Evolutionary conservation across 2,888 invertebrate species (phyloP).

Genomic region (Orthosia cruda): DNA sequence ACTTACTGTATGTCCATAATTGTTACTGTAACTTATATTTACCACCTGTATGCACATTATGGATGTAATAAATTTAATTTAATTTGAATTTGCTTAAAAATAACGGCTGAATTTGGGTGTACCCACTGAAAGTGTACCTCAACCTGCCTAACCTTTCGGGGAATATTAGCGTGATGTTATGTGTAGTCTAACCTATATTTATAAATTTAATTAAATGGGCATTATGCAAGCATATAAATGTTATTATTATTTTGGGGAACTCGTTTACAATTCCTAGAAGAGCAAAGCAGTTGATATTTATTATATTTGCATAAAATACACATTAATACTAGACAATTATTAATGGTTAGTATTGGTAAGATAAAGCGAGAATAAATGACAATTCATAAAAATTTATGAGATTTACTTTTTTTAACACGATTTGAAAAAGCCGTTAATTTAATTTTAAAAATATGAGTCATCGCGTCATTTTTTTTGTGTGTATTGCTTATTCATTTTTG

Average conservation of each 20-base stretch:
- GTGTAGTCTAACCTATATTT: too few relatives aligned
- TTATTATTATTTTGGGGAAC: background rate
- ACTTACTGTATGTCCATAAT: too few relatives aligned
- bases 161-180: too few relatives aligned
- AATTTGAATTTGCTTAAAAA: too few relatives aligned
- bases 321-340: slow-evolving; percentile 1
- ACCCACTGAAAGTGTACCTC: background rate
- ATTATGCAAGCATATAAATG: too few relatives aligned
- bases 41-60: too few relatives aligned
- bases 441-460: background rate
- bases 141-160: too few relatives aligned
- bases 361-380: slow-evolving; percentile 5
- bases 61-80: too few relatives aligned
- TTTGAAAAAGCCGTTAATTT: background rate
- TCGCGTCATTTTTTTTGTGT: slow-evolving; percentile 12
- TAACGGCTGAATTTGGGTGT: too few relatives aligned
- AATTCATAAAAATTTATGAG: background rate
- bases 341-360: background rate
- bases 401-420: background rate
- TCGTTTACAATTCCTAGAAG: background rate
- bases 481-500: slow-evolving; percentile 10
- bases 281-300: background rate
- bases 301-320: slow-evolving; percentile 1
- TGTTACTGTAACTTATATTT: too few relatives aligned
- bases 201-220: too few relatives aligned